Percentiles rank a stretch among this genome's conserved stretches.
These are phyloP conservation scores for Vanacampus margaritifer DNA, from an alignment of 2,113 vertebrate genomes.

Conservation along the genomic window DNA sequence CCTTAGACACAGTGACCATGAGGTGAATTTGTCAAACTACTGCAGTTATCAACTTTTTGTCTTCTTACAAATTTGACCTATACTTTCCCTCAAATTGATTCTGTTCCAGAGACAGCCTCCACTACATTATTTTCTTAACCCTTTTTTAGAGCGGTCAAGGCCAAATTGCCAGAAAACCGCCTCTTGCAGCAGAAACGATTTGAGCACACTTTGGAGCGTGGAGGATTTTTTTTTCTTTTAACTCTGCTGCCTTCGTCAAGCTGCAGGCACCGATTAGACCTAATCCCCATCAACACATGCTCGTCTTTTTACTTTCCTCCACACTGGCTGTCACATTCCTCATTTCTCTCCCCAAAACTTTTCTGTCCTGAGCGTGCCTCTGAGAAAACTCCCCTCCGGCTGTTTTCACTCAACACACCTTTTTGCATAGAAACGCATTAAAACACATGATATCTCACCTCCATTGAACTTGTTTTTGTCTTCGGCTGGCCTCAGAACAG, in stretches of 20 bases:
- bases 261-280: constrained; percentile 17
- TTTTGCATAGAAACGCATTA: neutral
- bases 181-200: neutral
- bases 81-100: neutral
- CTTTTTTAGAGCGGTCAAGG: neutral
- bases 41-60: neutral
- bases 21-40: neutral
- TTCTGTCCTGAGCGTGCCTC: neutral
- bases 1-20: neutral
- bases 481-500: neutral
- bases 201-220: constrained; percentile 3
- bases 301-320: constrained; percentile 1
- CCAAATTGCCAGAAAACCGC: neutral
- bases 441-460: no score
- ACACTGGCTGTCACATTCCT: constrained; percentile 14
- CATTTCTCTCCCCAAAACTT: constrained; percentile 13
- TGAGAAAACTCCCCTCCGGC: constrained; percentile 19
- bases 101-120: neutral
- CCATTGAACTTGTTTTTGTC: neutral
- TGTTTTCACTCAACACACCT: neutral
- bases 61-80: neutral
- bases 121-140: neutral
- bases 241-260: constrained; percentile 18
- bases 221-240: neutral
- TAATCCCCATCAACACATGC: constrained; percentile 28